Percentiles rank a stretch among this genome's conserved stretches.
These are phyloP conservation scores for Panopea generosa DNA, from an alignment of 2,888 invertebrate genomes.

Conservation along the genomic window DNA sequence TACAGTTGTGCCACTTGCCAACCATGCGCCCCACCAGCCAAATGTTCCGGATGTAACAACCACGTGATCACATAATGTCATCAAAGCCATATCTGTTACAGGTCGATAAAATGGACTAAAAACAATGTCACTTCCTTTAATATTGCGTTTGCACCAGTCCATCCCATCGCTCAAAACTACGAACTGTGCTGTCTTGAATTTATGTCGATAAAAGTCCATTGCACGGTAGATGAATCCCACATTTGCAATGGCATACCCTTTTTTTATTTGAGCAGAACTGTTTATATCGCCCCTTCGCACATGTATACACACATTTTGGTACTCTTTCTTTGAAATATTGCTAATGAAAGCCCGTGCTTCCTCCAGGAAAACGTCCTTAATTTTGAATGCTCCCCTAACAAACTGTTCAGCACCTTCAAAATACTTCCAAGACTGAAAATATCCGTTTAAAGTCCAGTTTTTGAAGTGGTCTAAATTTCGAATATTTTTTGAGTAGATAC, in stretches of 20 bases:
- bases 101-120: slow-evolving; percentile 48
- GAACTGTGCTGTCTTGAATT: slow-evolving; percentile 55
- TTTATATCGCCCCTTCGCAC: slow-evolving; percentile 69
- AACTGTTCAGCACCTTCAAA: slow-evolving; percentile 52
- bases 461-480: slow-evolving; percentile 36
- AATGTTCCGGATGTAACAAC: slow-evolving; percentile 84
- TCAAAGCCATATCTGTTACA: slow-evolving; percentile 65
- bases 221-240: slow-evolving; percentile 59
- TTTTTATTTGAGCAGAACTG: slow-evolving; percentile 6
- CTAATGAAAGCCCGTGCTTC: slow-evolving; percentile 36
- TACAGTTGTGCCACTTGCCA: slow-evolving; percentile 74
- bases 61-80: slow-evolving; percentile 83
- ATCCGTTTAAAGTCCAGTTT: slow-evolving; percentile 70
- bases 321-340: slow-evolving; percentile 29
- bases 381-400: slow-evolving; percentile 59
- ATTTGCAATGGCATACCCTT: slow-evolving; percentile 68
- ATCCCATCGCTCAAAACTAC: slow-evolving; percentile 68
- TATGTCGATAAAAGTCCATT: slow-evolving; percentile 63
- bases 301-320: slow-evolving; percentile 64
- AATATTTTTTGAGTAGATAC: slow-evolving; percentile 42
- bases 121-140: slow-evolving; percentile 51
- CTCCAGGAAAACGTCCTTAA: slow-evolving; percentile 44
- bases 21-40: slow-evolving; percentile 82
- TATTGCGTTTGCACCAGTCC: slow-evolving; percentile 59
- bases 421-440: slow-evolving; percentile 74